A percentile compares a stretch with the other conserved stretches of the same genome.
Evolutionary conservation across 2,797 vertebrate genomes (phyloP).

Genomic region (Rhinichthys osculus): DNA sequence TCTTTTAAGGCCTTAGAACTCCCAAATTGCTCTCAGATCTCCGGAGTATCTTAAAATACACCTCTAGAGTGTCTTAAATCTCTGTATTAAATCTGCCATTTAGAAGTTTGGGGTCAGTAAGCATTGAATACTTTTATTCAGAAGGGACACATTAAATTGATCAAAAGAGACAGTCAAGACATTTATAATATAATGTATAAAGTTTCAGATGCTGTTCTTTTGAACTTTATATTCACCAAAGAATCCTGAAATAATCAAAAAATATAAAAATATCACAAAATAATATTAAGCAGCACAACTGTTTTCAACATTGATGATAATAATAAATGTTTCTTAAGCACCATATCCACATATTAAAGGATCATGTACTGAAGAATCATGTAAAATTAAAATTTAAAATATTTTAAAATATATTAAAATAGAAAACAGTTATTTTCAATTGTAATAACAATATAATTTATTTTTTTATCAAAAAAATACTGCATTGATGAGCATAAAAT

Average conservation of each 20-base stretch:
- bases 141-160: background rate
- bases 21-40: constrained; percentile 34
- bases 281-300: background rate
- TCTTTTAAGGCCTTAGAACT: constrained; percentile 9
- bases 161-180: background rate
- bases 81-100: constrained; percentile 29
- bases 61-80: constrained; percentile 35
- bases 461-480: background rate
- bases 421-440: background rate
- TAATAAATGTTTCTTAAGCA: background rate
- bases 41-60: background rate
- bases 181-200: background rate
- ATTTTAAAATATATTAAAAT: background rate
- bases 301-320: background rate
- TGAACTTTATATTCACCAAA: background rate
- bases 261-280: background rate
- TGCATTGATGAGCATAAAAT: background rate
- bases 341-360: background rate
- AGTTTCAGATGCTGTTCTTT: background rate
- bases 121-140: background rate
- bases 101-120: background rate
- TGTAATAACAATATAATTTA: background rate
- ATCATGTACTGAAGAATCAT: background rate
- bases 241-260: background rate
- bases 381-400: background rate